Conservation (phyloP, 2,888 invertebrate species). For the Mactromeris polynyma region DNA sequence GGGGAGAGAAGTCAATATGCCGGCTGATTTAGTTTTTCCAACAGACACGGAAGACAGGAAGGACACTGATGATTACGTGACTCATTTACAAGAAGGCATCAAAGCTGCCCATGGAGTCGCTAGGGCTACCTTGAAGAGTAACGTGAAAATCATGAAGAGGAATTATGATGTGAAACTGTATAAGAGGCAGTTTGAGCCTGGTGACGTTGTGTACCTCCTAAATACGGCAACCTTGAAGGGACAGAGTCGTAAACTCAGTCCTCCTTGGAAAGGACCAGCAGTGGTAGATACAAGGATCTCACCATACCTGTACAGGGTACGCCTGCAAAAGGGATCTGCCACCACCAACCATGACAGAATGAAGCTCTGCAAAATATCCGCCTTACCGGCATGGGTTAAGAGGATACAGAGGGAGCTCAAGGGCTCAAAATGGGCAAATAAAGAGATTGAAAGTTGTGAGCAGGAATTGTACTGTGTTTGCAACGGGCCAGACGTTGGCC, state of each 20-base stretch:
- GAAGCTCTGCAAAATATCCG: background rate
- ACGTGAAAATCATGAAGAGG: conserved; percentile 11
- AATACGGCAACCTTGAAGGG: conserved; percentile 11
- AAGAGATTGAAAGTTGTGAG: too few species aligned
- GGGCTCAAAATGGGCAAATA: too few species aligned
- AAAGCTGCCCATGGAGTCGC: conserved; percentile 7
- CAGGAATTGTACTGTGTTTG: conserved; percentile 15
- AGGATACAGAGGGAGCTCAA: background rate
- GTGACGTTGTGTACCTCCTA: conserved; percentile 7
- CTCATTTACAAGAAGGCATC: background rate
- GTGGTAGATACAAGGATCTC: background rate
- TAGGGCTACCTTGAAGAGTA: background rate
- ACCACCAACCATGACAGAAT: too few species aligned
- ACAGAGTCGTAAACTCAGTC: conserved; percentile 3
- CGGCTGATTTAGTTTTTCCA: conserved; percentile 6
- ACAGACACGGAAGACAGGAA: too few species aligned
- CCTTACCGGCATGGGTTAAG: background rate
- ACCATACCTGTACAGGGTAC: conserved; percentile 14
- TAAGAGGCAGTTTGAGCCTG: too few species aligned
- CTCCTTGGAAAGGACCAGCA: conserved; percentile 27
- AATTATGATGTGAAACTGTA: conserved; percentile 6
- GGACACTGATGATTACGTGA: background rate
- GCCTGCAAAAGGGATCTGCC: background rate
- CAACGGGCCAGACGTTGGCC: conserved; percentile 15
- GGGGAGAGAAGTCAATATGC: conserved; percentile 25